Conservation (phyloP, 2,113 vertebrate genomes). For the Falcunculus frontatus region DNA sequence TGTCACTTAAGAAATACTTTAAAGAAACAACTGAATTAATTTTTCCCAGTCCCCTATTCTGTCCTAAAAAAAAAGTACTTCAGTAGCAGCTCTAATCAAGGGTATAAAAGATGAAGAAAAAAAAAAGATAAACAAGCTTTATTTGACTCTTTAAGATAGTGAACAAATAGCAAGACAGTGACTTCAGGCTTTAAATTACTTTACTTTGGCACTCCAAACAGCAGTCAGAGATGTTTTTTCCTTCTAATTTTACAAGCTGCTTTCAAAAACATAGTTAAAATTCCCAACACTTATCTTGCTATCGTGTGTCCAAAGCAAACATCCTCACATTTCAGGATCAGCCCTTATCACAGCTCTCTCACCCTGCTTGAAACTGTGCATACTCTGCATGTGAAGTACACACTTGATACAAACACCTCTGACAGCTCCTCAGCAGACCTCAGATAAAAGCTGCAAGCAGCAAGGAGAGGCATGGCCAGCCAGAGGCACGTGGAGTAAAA, state of each 20-base stretch:
- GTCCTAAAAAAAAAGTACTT: not conserved
- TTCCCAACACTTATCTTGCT: not conserved
- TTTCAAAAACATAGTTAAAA: not conserved
- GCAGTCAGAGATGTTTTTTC: not conserved
- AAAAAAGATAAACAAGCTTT: not conserved
- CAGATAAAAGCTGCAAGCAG: not conserved
- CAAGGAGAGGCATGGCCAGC: not conserved
- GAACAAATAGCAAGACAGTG: not conserved
- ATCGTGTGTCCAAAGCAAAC: not conserved
- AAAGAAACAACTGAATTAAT: not conserved
- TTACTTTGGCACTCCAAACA: not conserved
- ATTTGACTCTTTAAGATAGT: not conserved
- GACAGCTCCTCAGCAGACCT: not conserved
- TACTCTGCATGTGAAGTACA: not conserved
- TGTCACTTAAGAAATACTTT: not conserved
- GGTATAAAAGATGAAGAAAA: not conserved
- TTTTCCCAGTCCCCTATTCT: not conserved
- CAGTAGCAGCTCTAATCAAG: not conserved
- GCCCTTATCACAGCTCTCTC: not conserved
- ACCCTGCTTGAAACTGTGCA: not conserved
- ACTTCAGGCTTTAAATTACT: not conserved
- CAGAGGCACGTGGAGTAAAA: not conserved
- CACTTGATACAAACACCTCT: fast-evolving
- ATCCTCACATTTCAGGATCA: not conserved
- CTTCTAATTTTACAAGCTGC: not conserved